A percentile compares a stretch with the other conserved stretches of the same genome.
phyloP scores from a whole-genome alignment of 2,113 vertebrate genomes.

The Pleuronectes platessa region DNA sequence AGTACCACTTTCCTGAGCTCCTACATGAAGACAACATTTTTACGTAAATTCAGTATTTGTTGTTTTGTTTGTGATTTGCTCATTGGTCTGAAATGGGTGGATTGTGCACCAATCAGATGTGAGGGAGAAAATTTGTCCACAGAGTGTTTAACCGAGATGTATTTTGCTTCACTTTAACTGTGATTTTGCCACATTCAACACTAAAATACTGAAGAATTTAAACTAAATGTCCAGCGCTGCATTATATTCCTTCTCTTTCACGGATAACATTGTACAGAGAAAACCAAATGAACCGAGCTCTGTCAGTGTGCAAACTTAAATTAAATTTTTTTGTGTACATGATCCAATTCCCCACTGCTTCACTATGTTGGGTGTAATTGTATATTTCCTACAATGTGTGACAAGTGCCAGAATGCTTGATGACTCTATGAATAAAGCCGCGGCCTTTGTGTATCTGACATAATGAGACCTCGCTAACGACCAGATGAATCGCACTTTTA shows the following conservation, averaged over 20 bases:
- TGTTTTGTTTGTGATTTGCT: too few species aligned
- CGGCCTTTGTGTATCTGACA: slow-evolving; percentile 55
- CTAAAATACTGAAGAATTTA: neutral
- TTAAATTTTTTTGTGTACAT: neutral
- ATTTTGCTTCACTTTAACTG: too few species aligned
- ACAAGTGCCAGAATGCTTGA: slow-evolving; percentile 41
- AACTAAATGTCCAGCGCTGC: neutral
- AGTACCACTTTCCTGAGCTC: too few species aligned
- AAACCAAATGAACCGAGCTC: neutral
- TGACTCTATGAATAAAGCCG: slow-evolving; percentile 60
- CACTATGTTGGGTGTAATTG: slow-evolving; percentile 37
- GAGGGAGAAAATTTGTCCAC: too few species aligned
- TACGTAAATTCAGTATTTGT: too few species aligned
- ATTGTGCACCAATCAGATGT: too few species aligned
- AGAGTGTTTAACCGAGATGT: too few species aligned
- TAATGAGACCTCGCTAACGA: slow-evolving; percentile 68
- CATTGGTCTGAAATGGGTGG: too few species aligned
- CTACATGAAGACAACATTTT: too few species aligned
- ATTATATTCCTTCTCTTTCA: neutral
- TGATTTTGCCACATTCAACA: neutral
- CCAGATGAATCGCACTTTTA: slow-evolving; percentile 59
- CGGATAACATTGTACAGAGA: neutral
- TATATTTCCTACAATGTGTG: slow-evolving; percentile 34
- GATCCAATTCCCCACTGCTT: slow-evolving; percentile 21
- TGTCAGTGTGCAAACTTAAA: neutral